Evolutionary conservation across 1,140 invertebrate species (phyloP).

Genomic region (Neodiprion pinetum): DNA sequence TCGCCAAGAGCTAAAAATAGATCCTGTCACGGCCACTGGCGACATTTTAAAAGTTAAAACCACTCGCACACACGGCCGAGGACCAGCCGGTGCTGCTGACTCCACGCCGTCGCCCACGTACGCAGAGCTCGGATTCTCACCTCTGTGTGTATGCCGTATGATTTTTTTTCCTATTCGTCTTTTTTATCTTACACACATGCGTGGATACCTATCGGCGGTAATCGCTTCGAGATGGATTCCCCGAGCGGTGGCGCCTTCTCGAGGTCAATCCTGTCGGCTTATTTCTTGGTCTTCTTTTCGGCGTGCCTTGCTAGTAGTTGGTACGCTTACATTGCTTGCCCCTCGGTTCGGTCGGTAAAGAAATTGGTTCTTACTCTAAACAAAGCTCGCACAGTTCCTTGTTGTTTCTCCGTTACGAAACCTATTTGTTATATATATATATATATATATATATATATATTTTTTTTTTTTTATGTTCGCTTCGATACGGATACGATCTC

Average conservation of each 20-base stretch:
- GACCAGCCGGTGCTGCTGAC: conserved; percentile 26
- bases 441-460: too few species aligned
- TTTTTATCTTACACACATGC: not conserved
- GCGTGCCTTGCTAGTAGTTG: too few species aligned
- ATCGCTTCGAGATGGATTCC: not conserved
- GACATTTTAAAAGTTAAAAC: conserved; percentile 60
- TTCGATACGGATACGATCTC: too few species aligned
- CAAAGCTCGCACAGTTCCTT: too few species aligned
- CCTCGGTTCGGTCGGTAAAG: not conserved
- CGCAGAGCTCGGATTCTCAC: conserved; percentile 12
- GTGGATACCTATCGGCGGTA: not conserved
- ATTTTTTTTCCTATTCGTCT: not conserved
- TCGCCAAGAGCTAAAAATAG: conserved; percentile 58
- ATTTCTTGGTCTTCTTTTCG: conserved; percentile 1
- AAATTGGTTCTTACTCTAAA: too few species aligned
- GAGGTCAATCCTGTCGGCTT: conserved; percentile 14
- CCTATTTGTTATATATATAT: too few species aligned
- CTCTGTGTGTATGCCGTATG: not conserved
- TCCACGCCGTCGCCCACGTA: conserved; percentile 16
- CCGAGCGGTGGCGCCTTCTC: conserved; percentile 42
- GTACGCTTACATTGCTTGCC: too few species aligned
- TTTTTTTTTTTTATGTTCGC: too few species aligned
- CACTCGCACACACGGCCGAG: conserved; percentile 27
- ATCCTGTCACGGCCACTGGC: conserved; percentile 59
- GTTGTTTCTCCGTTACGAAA: too few species aligned